Evolutionary conservation across 2,113 vertebrate species (phyloP).

Genomic region (Madoqua kirkii): DNA sequence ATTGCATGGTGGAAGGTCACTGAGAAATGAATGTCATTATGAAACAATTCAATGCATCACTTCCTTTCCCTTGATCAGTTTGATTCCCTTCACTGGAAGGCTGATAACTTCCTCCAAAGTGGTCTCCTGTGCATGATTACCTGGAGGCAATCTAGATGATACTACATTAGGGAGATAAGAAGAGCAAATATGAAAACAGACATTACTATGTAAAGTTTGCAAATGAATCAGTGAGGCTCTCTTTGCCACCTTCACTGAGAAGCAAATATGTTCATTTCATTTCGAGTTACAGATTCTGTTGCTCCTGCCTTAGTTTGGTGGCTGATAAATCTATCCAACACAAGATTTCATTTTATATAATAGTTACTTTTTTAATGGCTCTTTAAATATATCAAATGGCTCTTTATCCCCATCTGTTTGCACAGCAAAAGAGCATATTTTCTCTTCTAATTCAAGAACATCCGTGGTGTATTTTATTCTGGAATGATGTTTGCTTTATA

Average conservation of each 20-base stretch:
- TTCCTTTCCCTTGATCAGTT: neutral
- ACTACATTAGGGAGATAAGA: neutral
- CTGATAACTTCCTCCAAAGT: neutral
- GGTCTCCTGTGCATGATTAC: neutral
- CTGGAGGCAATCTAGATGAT: neutral
- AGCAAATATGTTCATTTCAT: neutral
- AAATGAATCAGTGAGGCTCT: neutral
- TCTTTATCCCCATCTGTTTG: neutral
- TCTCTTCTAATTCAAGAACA: conserved; percentile 1
- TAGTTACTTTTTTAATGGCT: neutral
- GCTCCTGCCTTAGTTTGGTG: neutral
- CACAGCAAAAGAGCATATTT: neutral
- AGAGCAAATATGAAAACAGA: neutral
- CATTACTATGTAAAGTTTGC: neutral
- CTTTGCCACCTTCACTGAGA: neutral
- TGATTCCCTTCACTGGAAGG: neutral
- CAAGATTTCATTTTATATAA: neutral
- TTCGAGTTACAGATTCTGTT: neutral
- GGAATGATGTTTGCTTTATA: neutral
- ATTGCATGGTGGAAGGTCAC: neutral
- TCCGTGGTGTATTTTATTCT: neutral
- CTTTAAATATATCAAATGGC: neutral
- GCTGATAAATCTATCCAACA: neutral
- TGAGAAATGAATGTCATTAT: neutral
- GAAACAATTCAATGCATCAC: neutral